Evolutionary conservation across 2,113 vertebrate genomes (phyloP), one percentile per base, ranked within the genome.

Genomic region (Ctenodactylus gundi): DNA sequence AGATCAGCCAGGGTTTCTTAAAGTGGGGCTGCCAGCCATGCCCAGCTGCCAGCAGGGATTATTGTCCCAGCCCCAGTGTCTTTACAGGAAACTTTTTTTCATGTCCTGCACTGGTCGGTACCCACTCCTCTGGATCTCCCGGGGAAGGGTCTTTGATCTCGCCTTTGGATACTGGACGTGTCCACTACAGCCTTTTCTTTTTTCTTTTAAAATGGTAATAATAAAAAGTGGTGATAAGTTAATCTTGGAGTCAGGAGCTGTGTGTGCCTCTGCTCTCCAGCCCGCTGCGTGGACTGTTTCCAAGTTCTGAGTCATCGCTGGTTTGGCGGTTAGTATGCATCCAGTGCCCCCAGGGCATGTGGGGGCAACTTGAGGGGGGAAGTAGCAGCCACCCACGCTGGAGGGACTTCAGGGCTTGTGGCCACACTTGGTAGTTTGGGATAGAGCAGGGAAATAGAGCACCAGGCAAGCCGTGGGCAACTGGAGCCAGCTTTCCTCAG

Each of bases 291-390:
- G 94, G 91, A 77, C 21, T 14, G 77, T 8, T 49, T 92, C 93
- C 96, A 93, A 83, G 51, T 55, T 89, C 83, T 97, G 93, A 96
- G 93, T 97, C 96, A 88, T 49, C 27, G 0, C 73, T 83, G 23
- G 23, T 46, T 73, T 18, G n/a, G 84, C 82, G 86, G 76, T 96
- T 89, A 90, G 81, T 39, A 85, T 85, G 90, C 77, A 21, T 1
- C 6, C 60, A 83, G 62, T 64, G 68, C n/a, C 95, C 60, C 29
- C 81, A 44, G 88, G 88, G 77, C 90, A 49, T 60, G 55, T 51
- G 14, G 49, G 58, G 46, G 41, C 82, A 7, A n/a, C n/a, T 36
- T 72, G 6, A 49, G 60, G 70, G 4, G 39, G n/a, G 34, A 53
- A 75, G 81, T 6, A 15, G 70, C 58, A 55, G 44, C 3, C 49